Evolutionary conservation across 64 coral and sea anemone genomes (phyloP).

Genomic region (Cladopsammia gracilis): DNA sequence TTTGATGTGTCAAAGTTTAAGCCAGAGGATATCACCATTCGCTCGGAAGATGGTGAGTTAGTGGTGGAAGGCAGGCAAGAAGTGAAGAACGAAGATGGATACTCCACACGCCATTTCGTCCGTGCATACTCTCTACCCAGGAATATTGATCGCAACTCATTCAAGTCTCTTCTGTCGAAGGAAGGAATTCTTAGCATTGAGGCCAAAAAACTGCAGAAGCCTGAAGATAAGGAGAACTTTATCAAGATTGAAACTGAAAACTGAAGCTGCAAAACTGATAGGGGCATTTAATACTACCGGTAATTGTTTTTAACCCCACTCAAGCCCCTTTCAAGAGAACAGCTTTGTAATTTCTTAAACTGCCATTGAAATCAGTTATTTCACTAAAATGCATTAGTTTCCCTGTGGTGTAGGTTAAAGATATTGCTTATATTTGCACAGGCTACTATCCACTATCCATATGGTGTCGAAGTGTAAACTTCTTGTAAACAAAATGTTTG

Average conservation of each 20-base stretch:
- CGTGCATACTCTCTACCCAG: conserved; percentile 27
- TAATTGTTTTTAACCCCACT: no score
- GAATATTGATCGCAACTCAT: conserved; percentile 28
- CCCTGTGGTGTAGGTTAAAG: no score
- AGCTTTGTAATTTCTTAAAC: neutral
- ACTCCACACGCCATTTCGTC: conserved; percentile 29
- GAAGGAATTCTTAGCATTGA: conserved; percentile 49
- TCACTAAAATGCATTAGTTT: no score
- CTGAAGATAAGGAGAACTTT: conserved; percentile 20
- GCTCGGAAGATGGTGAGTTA: conserved; percentile 42
- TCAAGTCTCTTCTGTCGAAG: conserved; percentile 34
- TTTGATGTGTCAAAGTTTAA: conserved; percentile 48
- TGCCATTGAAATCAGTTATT: no score
- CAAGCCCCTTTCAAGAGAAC: neutral
- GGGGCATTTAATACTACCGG: no score
- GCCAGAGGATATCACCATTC: conserved; percentile 49
- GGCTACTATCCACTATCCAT: no score
- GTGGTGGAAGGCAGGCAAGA: conserved; percentile 39
- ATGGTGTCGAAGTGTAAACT: no score
- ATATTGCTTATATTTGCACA: no score
- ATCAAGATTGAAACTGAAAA: conserved; percentile 46
- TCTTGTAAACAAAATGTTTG: no score
- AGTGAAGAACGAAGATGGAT: conserved; percentile 5
- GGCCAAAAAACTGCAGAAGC: conserved; percentile 17
- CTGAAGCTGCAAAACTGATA: neutral